These are phyloP conservation scores for Drepana falcataria DNA, from an alignment of 2,888 invertebrate genomes.

Conservation along the genomic window DNA sequence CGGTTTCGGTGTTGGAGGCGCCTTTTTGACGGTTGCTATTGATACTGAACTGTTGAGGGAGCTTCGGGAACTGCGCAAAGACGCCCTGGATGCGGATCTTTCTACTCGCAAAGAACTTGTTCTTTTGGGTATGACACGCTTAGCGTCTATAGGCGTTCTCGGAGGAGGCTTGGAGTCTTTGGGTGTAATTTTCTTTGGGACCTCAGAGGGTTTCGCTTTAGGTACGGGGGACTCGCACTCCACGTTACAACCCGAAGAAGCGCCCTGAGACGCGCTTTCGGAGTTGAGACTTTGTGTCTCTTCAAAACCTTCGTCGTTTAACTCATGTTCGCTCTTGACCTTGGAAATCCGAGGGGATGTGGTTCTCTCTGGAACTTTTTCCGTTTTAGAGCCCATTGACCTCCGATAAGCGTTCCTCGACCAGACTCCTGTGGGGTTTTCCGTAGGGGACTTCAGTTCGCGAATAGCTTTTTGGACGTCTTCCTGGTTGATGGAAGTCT, in stretches of 20 bases:
- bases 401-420: constrained; percentile 67
- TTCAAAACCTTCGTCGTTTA: constrained; percentile 94
- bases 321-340: constrained; percentile 82
- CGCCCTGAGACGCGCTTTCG: constrained; percentile 91
- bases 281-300: constrained; percentile 93
- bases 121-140: constrained; percentile 51
- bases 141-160: constrained; percentile 53
- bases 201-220: constrained; percentile 56
- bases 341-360: constrained; percentile 72
- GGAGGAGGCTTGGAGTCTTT: constrained; percentile 67
- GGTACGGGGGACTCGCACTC: constrained; percentile 78
- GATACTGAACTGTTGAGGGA: constrained; percentile 90
- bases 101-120: constrained; percentile 81
- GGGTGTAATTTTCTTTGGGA: constrained; percentile 74
- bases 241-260: constrained; percentile 86
- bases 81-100: constrained; percentile 87
- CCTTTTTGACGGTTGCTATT: constrained; percentile 86
- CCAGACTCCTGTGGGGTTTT: constrained; percentile 80
- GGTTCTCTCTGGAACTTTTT: constrained; percentile 51
- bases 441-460: constrained; percentile 81
- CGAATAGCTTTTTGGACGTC: constrained; percentile 84
- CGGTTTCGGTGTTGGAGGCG: constrained; percentile 73
- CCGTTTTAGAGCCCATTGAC: constrained; percentile 47
- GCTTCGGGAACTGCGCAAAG: constrained; percentile 89
- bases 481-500: constrained; percentile 84